These are phyloP conservation scores for Macrobrachium nipponense DNA, from an alignment of 1,140 invertebrate species.

Conservation along the genomic window DNA sequence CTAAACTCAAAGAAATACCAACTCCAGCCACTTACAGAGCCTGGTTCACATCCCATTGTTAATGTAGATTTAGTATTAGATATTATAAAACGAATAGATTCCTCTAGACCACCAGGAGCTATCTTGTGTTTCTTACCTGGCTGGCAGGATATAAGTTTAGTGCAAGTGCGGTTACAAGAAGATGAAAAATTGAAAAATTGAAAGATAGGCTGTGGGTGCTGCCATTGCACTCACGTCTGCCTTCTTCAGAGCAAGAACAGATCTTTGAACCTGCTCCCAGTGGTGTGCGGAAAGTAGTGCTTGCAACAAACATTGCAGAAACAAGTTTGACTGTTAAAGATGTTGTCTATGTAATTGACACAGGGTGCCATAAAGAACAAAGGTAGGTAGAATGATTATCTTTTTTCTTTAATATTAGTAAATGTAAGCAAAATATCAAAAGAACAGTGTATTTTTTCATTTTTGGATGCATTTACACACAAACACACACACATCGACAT, in stretches of 20 bases:
- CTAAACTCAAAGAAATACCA: slow-evolving; percentile 25
- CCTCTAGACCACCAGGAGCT: slow-evolving; percentile 65
- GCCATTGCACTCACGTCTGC: slow-evolving; percentile 86
- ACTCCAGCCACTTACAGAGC: slow-evolving; percentile 13
- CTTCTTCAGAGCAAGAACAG: slow-evolving; percentile 82
- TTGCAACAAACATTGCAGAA: slow-evolving; percentile 94
- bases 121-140: slow-evolving; percentile 78
- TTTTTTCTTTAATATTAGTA: background rate
- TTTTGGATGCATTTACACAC: background rate
- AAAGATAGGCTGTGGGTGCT: slow-evolving; percentile 72
- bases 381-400: slow-evolving; percentile 70
- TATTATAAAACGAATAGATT: slow-evolving; percentile 66
- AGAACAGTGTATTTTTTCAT: slow-evolving; percentile 66
- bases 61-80: slow-evolving; percentile 66
- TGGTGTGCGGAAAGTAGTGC: slow-evolving; percentile 83
- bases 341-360: slow-evolving; percentile 90
- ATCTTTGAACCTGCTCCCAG: slow-evolving; percentile 77
- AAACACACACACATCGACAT: no score
- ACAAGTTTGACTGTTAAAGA: slow-evolving; percentile 93
- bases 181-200: slow-evolving; percentile 37
- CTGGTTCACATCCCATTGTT: slow-evolving; percentile 72
- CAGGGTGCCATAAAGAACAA: slow-evolving; percentile 86
- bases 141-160: slow-evolving; percentile 71
- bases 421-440: background rate
- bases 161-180: slow-evolving; percentile 66